Base-by-base conservation (phyloP, 2,113 vertebrate species). In the Chaetodon trifascialis region DNA sequence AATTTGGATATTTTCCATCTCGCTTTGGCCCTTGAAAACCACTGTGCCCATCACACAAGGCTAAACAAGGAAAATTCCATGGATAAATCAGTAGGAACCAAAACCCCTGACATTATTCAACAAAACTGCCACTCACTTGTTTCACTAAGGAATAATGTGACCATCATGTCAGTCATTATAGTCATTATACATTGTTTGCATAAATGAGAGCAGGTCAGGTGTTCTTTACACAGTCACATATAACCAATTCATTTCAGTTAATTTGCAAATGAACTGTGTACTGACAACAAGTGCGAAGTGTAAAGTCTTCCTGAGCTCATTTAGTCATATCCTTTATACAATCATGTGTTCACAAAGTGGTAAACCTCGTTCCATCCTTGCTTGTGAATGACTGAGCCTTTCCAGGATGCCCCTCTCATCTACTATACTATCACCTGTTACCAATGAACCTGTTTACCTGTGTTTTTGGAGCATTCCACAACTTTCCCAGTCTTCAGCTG, bases 241-340 rank as follows among this genome's bases (percentile, higher is more conserved):
- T 36, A 30, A 71, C 36, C 52, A 60, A 75, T 80, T 80, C 79
- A 71, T 44, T 56, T 64, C 71, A 80, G 83, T 60, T 76, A 71
- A 16, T 70, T 16, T 36, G 42, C 58, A 46, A 78, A 62, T 2
- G 73, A 66, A 62, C 11, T 38, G 34, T 9, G 16, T 25, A 12
- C 49, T 23, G 11, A 14, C 49, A 59, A 25, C 4, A 25, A 9
- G 15, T 11, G 59, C 38, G 34, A 76, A 44, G 30, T 52, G 42
- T 51, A 49, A 40, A 66, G 64, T 74, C 51, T 30, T 30, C 30
- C 30, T 30, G 30, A 30, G 30, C 3, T 3, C 30, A 30, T 30
- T 2, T 30, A 30, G 30, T 30, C 1, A 30, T 30, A 30, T 30
- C 30, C 30, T 30, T 30, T 30, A 30, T 30, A 30, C 30, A 30